Evolutionary conservation across 2,888 invertebrate species (phyloP).

Genomic region (Nebria salina): DNA sequence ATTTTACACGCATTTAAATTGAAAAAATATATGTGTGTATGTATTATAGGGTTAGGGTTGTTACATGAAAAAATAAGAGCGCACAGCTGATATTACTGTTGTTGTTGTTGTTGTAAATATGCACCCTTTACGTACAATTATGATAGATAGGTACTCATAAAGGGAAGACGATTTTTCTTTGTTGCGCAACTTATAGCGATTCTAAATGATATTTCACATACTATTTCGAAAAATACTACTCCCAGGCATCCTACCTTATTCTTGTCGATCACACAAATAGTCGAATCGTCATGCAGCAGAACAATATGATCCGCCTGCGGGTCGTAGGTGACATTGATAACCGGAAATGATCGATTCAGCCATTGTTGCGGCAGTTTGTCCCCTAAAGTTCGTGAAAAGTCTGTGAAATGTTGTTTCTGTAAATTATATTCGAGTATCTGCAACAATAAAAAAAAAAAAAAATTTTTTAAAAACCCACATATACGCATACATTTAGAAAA

Average conservation of each 20-base stretch:
- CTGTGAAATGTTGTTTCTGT: conserved; percentile 69
- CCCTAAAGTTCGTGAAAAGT: conserved; percentile 69
- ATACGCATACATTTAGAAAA: too few species aligned
- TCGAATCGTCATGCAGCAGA: conserved; percentile 77
- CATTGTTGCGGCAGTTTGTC: conserved; percentile 68
- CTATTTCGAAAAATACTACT: background rate
- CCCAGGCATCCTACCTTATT: conserved; percentile 59
- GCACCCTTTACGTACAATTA: conserved; percentile 23
- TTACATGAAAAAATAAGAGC: conserved; percentile 2
- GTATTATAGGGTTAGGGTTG: background rate
- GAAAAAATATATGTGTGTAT: background rate
- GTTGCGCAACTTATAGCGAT: background rate
- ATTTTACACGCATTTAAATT: background rate
- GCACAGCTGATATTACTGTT: background rate
- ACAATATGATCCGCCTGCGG: conserved; percentile 71
- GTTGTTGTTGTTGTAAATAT: conserved; percentile 25
- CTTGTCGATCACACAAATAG: conserved; percentile 71
- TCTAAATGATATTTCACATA: too few species aligned
- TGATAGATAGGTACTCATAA: background rate
- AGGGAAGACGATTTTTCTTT: background rate
- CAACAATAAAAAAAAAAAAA: conserved; percentile 50
- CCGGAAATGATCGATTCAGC: conserved; percentile 68
- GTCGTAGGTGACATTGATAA: conserved; percentile 72
- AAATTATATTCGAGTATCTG: conserved; percentile 82
- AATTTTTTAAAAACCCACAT: background rate